Conservation (phyloP, 2,797 vertebrate genomes). For the Diceros bicornis region DNA sequence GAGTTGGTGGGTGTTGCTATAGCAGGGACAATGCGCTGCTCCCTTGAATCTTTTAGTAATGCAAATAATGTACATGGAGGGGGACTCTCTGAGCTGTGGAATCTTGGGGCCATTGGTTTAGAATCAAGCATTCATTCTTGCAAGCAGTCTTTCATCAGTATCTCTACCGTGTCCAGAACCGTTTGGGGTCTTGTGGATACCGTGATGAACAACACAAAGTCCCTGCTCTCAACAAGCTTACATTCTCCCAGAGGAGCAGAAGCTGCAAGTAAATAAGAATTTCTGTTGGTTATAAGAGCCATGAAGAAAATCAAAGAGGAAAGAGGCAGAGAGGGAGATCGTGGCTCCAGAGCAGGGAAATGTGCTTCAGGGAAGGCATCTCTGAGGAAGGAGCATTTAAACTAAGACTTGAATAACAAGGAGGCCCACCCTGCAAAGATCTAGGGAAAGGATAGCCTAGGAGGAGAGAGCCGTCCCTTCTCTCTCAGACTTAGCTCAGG, state of each 20-base stretch:
- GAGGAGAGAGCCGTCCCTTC: accelerated
- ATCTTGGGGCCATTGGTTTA: neutral
- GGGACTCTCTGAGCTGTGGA: neutral
- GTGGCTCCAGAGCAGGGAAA: neutral
- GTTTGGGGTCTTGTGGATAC: neutral
- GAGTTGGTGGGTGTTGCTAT: accelerated
- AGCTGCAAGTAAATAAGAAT: neutral
- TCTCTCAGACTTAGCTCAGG: neutral
- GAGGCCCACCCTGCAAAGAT: neutral
- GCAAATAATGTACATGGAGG: neutral
- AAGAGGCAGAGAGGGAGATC: neutral
- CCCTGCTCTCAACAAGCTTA: neutral
- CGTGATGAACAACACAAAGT: neutral
- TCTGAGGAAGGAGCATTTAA: neutral
- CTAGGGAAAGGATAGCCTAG: neutral
- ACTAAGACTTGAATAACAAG: neutral
- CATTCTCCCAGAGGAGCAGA: neutral
- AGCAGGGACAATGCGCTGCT: neutral
- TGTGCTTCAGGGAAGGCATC: neutral
- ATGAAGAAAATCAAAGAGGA: neutral
- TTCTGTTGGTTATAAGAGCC: neutral
- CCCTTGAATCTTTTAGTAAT: neutral
- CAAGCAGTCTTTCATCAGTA: neutral
- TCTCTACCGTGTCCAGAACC: neutral
- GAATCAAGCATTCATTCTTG: neutral